Evolutionary conservation across 2,888 invertebrate species (phyloP).

Genomic region (Mesorhabditis spiculigera): DNA sequence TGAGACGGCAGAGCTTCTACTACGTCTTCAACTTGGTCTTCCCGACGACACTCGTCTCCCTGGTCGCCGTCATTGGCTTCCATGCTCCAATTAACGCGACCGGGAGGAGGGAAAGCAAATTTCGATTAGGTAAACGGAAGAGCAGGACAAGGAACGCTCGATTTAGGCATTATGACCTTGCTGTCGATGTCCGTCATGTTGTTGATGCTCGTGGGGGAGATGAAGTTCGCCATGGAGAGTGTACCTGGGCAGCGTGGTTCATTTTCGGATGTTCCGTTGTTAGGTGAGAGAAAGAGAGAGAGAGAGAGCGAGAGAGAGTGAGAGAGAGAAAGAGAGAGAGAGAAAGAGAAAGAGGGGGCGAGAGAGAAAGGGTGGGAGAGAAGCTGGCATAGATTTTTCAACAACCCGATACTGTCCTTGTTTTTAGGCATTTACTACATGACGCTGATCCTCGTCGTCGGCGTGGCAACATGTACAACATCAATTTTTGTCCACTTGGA

Average conservation of each 20-base stretch:
- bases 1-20: conserved; percentile 62
- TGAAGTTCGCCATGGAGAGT: conserved; percentile 59
- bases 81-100: conserved; percentile 64
- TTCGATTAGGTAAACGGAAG: conserved; percentile 56
- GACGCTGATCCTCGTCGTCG: conserved; percentile 50
- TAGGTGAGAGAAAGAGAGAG: conserved; percentile 57
- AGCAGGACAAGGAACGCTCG: not conserved
- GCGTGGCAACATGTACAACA: conserved; percentile 52
- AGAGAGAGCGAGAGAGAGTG: not conserved
- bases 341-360: too few species aligned
- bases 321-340: too few species aligned
- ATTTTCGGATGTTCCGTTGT: conserved; percentile 62
- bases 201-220: conserved; percentile 63
- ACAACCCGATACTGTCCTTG: not conserved
- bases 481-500: conserved; percentile 55
- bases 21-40: conserved; percentile 64
- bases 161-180: conserved; percentile 61
- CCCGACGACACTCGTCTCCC: conserved; percentile 62
- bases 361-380: not conserved
- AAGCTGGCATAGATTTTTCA: not conserved
- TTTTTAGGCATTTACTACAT: conserved; percentile 56
- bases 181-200: conserved; percentile 63
- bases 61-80: conserved; percentile 64
- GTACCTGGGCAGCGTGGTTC: conserved; percentile 58
- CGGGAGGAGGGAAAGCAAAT: conserved; percentile 55